Percentiles rank a stretch among this genome's conserved stretches.
These are phyloP conservation scores for Lasioglossum vierecki DNA, from an alignment of 2,888 invertebrate genomes.

Conservation along the genomic window DNA sequence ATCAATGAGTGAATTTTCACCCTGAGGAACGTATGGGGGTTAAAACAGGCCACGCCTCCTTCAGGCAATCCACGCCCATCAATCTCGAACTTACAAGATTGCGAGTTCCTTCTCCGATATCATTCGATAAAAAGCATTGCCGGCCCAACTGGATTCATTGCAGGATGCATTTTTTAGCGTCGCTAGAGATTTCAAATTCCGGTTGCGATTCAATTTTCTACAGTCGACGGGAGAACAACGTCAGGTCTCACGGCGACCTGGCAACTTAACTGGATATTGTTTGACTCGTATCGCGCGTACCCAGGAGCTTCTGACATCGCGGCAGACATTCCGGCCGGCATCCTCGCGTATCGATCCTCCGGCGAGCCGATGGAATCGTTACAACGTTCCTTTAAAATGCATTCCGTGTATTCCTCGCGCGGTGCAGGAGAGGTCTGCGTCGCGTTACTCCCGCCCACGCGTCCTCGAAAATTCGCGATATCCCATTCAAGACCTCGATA, in stretches of 20 bases:
- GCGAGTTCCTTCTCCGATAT: not conserved
- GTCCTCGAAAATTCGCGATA: not conserved
- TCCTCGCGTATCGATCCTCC: constrained; percentile 42
- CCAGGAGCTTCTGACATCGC: not conserved
- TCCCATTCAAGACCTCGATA: not conserved
- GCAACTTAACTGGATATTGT: constrained; percentile 26
- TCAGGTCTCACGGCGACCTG: not conserved
- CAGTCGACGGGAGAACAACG: not conserved
- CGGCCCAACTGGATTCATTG: not conserved
- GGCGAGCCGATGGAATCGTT: constrained; percentile 39
- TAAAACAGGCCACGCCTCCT: no score
- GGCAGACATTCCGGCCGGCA: constrained; percentile 37
- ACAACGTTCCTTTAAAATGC: constrained; percentile 32
- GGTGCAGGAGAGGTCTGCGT: no score
- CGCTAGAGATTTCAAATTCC: not conserved
- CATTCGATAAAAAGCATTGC: not conserved
- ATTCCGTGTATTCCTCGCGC: constrained; percentile 6
- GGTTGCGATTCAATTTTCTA: not conserved
- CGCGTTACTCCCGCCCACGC: not conserved
- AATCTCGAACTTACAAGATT: not conserved
- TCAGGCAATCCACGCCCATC: not conserved
- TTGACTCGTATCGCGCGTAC: not conserved
- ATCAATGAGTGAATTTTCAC: no score
- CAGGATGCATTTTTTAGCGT: not conserved
- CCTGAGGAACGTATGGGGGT: no score